phyloP scores from a whole-genome alignment of 2,888 invertebrate genomes.

The Trilocha varians region DNA sequence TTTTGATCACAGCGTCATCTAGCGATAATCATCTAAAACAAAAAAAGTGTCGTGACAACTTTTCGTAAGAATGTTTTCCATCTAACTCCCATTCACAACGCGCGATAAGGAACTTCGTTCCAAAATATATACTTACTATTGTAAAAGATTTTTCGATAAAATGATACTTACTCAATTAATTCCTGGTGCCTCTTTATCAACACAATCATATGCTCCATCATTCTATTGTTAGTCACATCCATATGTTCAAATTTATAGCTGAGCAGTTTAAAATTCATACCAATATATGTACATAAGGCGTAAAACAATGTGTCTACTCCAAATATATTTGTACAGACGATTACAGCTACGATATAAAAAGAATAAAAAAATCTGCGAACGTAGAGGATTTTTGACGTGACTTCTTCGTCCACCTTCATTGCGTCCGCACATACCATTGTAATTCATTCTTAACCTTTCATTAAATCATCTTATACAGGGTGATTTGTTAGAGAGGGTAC shows the following conservation, averaged over 20 bases:
- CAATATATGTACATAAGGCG: conserved; percentile 35
- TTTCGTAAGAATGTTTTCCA: no score
- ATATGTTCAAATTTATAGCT: conserved; percentile 30
- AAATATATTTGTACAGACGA: conserved; percentile 31
- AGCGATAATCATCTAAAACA: no score
- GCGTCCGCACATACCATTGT: no score
- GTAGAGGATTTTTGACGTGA: neutral
- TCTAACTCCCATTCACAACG: no score
- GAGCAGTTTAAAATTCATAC: conserved; percentile 46
- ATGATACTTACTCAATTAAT: conserved; percentile 36
- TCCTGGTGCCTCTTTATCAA: conserved; percentile 36
- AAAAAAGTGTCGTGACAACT: no score
- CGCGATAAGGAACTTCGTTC: no score
- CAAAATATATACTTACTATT: no score
- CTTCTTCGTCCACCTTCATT: no score
- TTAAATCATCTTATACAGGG: no score
- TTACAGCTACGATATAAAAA: conserved; percentile 35
- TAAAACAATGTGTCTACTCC: conserved; percentile 41
- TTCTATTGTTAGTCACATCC: conserved; percentile 14
- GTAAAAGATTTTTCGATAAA: neutral
- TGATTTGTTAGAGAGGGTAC: no score
- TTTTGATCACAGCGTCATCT: no score
- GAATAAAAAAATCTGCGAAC: neutral
- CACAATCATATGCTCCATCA: conserved; percentile 18
- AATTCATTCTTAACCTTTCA: no score